These are phyloP conservation scores for Yoshiicerus persimilis DNA, from an alignment of 1,140 invertebrate species.

Conservation along the genomic window DNA sequence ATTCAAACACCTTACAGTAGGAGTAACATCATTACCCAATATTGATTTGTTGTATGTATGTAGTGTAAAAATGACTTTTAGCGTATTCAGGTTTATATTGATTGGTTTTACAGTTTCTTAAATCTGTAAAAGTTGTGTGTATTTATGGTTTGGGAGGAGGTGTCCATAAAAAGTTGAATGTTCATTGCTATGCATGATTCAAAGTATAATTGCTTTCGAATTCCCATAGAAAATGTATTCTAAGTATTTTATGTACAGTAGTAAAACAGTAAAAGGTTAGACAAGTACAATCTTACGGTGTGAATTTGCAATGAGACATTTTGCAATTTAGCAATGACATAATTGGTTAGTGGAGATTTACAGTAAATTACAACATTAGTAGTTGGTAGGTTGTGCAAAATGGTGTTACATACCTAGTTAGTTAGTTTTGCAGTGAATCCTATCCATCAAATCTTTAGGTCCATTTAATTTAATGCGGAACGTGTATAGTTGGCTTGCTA, in stretches of 20 bases:
- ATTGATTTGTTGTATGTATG: too few relatives aligned
- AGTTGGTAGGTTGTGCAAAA: neutral
- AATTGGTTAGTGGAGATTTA: neutral
- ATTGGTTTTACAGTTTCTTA: too few relatives aligned
- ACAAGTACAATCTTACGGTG: neutral
- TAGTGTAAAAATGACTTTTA: too few relatives aligned
- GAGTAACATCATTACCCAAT: too few relatives aligned
- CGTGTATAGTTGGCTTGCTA: neutral
- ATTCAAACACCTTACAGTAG: too few relatives aligned
- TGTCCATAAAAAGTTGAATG: neutral
- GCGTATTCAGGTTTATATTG: too few relatives aligned
- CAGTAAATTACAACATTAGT: neutral
- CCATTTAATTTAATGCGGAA: neutral
- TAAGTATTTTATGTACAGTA: neutral
- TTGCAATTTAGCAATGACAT: neutral
- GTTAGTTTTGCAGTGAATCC: neutral
- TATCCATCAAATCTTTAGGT: constrained; percentile 6
- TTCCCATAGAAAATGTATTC: neutral
- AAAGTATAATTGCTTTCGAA: neutral
- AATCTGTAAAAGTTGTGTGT: neutral
- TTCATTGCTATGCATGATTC: neutral
- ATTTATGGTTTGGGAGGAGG: neutral
- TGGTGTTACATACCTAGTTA: neutral
- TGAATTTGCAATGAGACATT: neutral
- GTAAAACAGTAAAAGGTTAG: neutral